phyloP scores from a whole-genome alignment of 2,797 vertebrate species.

The Poecile montanus region DNA sequence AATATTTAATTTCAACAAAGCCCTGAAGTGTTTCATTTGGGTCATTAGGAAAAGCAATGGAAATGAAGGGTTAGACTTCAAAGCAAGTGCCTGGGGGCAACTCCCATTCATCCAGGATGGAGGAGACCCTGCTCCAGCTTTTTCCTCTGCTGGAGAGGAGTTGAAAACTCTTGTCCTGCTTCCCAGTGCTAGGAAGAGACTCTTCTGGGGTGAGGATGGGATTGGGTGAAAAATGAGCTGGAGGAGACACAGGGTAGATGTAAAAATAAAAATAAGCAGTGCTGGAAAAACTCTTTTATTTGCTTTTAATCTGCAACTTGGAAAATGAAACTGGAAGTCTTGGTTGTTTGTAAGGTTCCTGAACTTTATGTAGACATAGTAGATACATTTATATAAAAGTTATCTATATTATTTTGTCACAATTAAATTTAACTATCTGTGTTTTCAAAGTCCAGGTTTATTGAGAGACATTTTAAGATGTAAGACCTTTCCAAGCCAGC shows the following conservation, averaged over 20 bases:
- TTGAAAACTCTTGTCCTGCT: not conserved
- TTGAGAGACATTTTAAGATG: not conserved
- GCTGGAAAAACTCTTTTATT: not conserved
- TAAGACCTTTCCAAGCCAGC: not conserved
- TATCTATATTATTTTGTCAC: not conserved
- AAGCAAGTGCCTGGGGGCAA: not conserved
- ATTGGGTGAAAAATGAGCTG: not conserved
- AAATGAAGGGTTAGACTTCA: constrained; percentile 27
- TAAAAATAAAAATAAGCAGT: not conserved
- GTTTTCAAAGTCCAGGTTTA: not conserved
- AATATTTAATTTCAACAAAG: not conserved
- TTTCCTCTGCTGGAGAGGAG: not conserved
- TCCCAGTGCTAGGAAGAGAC: not conserved
- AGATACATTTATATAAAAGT: not conserved
- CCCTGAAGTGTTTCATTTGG: not conserved
- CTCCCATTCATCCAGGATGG: not conserved
- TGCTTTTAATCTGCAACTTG: not conserved
- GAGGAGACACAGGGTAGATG: not conserved
- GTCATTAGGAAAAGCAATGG: not conserved
- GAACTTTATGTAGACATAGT: not conserved
- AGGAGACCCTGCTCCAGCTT: not conserved
- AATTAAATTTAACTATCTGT: not conserved
- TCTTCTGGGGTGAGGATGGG: not conserved
- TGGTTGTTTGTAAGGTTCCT: not conserved
- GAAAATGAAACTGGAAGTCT: not conserved